Conservation (phyloP, 1,140 invertebrate genomes). For the Elysia chlorotica region DNA sequence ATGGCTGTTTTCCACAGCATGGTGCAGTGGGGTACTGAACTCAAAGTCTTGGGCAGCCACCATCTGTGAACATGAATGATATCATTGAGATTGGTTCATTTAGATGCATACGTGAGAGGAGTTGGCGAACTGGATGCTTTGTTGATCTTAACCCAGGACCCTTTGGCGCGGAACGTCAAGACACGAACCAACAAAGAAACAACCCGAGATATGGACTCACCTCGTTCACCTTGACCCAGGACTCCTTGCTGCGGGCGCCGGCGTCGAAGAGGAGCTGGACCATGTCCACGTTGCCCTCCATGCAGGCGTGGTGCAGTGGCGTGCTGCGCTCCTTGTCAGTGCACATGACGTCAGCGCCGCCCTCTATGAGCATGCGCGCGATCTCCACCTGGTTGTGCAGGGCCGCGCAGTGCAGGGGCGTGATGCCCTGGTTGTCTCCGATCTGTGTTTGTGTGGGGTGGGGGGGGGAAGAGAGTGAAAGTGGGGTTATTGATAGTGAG, state of each 20-base stretch:
- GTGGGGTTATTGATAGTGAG: no score
- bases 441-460: no score
- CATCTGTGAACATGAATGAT: constrained; percentile 37
- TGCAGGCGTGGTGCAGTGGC: constrained; percentile 61
- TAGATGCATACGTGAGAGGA: no score
- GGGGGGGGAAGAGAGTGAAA: no score
- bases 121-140: no score
- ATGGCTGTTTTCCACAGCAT: constrained; percentile 63
- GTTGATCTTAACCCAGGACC: neutral
- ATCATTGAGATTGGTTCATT: no score
- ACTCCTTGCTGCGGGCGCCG: constrained; percentile 38
- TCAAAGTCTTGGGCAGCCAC: constrained; percentile 60
- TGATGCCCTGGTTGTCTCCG: constrained; percentile 66
- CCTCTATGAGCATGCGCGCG: constrained; percentile 73
- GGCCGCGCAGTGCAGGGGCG: constrained; percentile 79
- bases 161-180: neutral
- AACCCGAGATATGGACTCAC: constrained; percentile 36
- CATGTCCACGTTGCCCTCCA: constrained; percentile 58
- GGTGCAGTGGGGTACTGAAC: constrained; percentile 60
- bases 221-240: constrained; percentile 47
- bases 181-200: neutral
- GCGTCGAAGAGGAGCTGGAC: constrained; percentile 56
- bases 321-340: constrained; percentile 61
- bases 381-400: constrained; percentile 78
- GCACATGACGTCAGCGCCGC: constrained; percentile 69